Base-by-base conservation (phyloP, 2,888 invertebrate genomes). In the Psylliodes chrysocephalus region DNA sequence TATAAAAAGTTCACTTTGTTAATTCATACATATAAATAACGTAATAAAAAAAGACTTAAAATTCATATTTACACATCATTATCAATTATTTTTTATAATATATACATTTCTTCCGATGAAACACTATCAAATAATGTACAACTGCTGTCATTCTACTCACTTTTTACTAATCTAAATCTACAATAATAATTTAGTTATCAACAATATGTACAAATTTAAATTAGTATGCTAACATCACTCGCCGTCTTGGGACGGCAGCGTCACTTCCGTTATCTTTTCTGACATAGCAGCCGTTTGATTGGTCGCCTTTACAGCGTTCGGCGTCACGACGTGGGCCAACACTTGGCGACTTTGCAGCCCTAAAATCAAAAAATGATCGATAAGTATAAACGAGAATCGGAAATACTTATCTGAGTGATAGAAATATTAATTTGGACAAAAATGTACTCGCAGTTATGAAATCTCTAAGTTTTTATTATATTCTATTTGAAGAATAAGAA, bases 311-410 rank as follows among this genome's bases (percentile, higher is more conserved):
- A 77, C 69, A n/a, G 75, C 15, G 8, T 61, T 71, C 2, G 85
- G 84, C 72, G 80, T 83, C 75, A 85, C 82, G 19, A 85, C 83
- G 62, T 85, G 75, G 1, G 85, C 85, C 74, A 84, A 84, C 28
- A 85, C 82, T 75, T 84, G 85, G 63, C 82, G 75, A 53, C 78
- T 77, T 68, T 78, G 80, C 19, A 78, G 66, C 61, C 79, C 82
- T 82, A 57, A 15, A 75, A 71, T n/a, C n/a, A n/a, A n/a, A n/a
- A n/a, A n/a, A n/a, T n/a, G n/a, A n/a, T n/a, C n/a, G n/a, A n/a
- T n/a, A n/a, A n/a, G n/a, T n/a, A n/a, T n/a, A n/a, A n/a, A n/a
- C n/a, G n/a, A n/a, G n/a, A n/a, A n/a, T n/a, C n/a, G n/a, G n/a
- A n/a, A n/a, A n/a, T n/a, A n/a, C n/a, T n/a, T n/a, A n/a, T n/a